Conservation (phyloP, 2,797 vertebrate species). For the Pseudotriccus pelzelni region DNA sequence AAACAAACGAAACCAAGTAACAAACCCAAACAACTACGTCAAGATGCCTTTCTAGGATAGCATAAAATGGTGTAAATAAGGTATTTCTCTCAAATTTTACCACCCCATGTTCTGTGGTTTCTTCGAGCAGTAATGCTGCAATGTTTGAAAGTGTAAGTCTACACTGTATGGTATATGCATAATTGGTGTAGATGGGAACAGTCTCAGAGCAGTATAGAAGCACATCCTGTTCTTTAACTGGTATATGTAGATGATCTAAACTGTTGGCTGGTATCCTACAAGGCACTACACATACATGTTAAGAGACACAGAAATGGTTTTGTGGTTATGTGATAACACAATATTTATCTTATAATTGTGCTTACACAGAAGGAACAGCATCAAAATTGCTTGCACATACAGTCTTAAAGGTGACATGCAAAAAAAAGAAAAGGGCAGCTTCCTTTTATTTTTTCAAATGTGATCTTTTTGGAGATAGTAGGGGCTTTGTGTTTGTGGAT, state of each 20-base stretch:
- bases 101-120: not conserved
- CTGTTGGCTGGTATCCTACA: not conserved
- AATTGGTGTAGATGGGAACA: not conserved
- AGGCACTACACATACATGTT: not conserved
- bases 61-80: not conserved
- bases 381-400: not conserved
- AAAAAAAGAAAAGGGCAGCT: not conserved
- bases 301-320: not conserved
- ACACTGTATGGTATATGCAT: not conserved
- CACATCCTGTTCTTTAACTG: not conserved
- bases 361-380: not conserved
- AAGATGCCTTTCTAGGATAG: not conserved
- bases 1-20: not conserved
- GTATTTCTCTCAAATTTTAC: not conserved
- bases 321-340: fast-evolving
- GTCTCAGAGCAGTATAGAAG: not conserved
- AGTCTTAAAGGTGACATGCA: not conserved
- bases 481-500: not conserved
- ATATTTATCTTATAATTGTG: not conserved
- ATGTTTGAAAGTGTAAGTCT: not conserved
- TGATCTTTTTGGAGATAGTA: not conserved
- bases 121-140: not conserved
- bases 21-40: not conserved
- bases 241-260: not conserved
- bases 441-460: not conserved